Conservation (phyloP, 2,797 vertebrate genomes). For the Notamacropus eugenii region DNA sequence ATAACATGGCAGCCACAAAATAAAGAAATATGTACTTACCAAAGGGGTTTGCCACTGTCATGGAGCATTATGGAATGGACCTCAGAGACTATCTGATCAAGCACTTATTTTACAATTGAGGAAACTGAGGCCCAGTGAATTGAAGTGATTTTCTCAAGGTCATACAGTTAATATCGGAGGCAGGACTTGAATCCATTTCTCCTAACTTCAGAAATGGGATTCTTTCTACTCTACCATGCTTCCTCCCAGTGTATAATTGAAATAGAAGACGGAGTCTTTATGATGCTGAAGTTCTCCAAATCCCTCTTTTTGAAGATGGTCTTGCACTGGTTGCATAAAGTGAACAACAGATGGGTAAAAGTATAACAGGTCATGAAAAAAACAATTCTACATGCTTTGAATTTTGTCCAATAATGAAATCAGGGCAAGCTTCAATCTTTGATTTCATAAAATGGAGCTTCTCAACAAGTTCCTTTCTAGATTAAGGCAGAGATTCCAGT, state of each 20-base stretch:
- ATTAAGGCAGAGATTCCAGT: neutral
- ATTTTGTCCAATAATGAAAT: neutral
- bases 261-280: neutral
- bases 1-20: neutral
- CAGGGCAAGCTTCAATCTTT: neutral
- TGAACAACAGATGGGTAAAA: neutral
- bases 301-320: neutral
- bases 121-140: neutral
- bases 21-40: neutral
- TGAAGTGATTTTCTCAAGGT: neutral
- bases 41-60: neutral
- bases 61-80: neutral
- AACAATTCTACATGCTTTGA: neutral
- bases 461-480: neutral
- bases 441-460: neutral
- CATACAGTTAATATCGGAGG: too few relatives aligned
- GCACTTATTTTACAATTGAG: neutral
- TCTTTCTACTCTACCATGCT: neutral
- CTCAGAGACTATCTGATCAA: neutral
- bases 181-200: neutral
- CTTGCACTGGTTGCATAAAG: neutral
- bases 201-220: neutral
- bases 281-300: neutral
- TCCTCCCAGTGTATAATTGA: neutral
- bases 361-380: neutral